Evolutionary conservation across 2,113 vertebrate species (phyloP).

Genomic region (Phyllostomus hastatus): DNA sequence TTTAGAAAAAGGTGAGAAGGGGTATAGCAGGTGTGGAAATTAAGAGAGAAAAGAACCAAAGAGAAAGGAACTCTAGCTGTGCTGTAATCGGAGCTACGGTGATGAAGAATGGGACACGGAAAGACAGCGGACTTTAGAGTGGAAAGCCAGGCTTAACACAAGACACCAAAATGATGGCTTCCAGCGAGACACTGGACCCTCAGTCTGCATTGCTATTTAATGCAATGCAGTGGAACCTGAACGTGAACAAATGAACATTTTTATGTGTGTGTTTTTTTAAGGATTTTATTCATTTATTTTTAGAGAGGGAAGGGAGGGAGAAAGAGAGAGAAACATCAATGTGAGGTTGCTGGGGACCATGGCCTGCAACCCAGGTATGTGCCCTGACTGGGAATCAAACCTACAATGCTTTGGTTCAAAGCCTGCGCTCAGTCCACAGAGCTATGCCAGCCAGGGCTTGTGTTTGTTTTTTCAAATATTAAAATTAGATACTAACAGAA

Average conservation of each 20-base stretch:
- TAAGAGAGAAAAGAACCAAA: neutral
- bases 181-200: neutral
- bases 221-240: neutral
- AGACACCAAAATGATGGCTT: neutral
- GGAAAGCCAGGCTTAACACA: neutral
- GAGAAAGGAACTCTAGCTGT: neutral
- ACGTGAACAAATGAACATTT: neutral
- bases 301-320: too few species aligned
- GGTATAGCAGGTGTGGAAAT: neutral
- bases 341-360: too few species aligned
- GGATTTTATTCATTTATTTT: too few species aligned
- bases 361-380: too few species aligned
- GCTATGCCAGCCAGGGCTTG: too few species aligned
- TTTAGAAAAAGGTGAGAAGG: neutral
- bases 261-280: neutral
- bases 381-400: too few species aligned
- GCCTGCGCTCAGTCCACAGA: too few species aligned
- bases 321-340: too few species aligned
- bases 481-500: neutral
- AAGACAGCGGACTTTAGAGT: neutral
- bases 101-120: neutral
- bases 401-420: too few species aligned
- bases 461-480: neutral
- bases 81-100: neutral
- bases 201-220: neutral